Evolutionary conservation across 2,113 vertebrate species (phyloP).

Genomic region (Halcyon senegalensis): DNA sequence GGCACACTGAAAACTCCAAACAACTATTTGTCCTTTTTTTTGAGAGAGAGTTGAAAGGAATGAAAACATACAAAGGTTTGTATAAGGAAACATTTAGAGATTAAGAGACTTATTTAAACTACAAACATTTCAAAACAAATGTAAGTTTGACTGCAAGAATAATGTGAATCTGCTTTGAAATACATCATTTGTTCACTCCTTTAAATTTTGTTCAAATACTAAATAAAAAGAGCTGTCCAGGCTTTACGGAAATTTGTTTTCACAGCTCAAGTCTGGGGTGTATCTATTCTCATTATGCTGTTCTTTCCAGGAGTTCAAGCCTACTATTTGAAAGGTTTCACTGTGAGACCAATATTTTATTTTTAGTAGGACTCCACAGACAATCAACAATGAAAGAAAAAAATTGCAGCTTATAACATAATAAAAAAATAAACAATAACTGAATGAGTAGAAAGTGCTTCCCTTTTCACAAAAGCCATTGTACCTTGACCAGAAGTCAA

Average conservation of each 20-base stretch:
- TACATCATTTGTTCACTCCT: background rate
- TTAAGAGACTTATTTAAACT: background rate
- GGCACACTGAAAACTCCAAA: background rate
- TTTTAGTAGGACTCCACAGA: slow-evolving; percentile 21
- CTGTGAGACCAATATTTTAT: slow-evolving; percentile 17
- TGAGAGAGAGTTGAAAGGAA: background rate
- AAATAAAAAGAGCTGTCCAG: background rate
- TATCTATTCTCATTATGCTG: slow-evolving; percentile 37
- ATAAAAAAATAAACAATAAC: background rate
- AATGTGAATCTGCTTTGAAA: background rate
- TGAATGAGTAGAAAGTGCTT: slow-evolving; percentile 4
- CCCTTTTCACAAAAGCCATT: background rate
- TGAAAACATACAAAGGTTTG: background rate
- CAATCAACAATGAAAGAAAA: background rate
- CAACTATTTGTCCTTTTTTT: background rate
- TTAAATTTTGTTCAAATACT: background rate
- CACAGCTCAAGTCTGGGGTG: background rate
- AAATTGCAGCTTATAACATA: background rate
- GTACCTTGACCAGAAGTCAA: background rate
- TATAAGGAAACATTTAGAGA: background rate
- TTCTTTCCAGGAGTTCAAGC: slow-evolving; percentile 10
- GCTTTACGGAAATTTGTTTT: background rate
- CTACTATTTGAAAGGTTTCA: slow-evolving; percentile 17
- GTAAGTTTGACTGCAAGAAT: background rate
- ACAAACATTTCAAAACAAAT: background rate